Base-by-base conservation (phyloP, 2,888 invertebrate genomes). In the Laspeyria flexula region DNA sequence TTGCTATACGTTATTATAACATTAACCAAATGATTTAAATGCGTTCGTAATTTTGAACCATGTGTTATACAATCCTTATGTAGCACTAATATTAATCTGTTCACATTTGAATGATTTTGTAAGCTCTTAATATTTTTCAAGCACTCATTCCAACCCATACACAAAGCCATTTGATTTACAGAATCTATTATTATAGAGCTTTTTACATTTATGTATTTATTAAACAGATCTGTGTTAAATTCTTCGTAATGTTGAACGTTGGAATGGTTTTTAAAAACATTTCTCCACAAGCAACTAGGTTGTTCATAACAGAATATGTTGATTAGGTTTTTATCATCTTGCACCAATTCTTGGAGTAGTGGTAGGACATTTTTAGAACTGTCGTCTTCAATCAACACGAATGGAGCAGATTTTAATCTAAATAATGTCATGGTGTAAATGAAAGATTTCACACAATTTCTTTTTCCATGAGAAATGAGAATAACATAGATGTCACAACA, bases 61-160 rank as follows among this genome's bases (percentile, higher is more conserved):
- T 86, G 83, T 23, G 81, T 63, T 0, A 93, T 60, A 66, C 94
- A 87, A 70, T 94, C 94, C 65, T 73, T 86, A 67, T 94, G 94
- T 25, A 93, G 57, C 48, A 92, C 68, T 15, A 88, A 43, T 57
- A 92, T 74, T 13, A 90, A 25, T 73, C 86, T 87, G 9, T 69
- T 70, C 2, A 88, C 68, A 53, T 83, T 79, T 15, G 70, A 25
- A 50, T 78, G 64, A 5, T 29, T 58, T 41, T 77, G 71, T 11
- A 91, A 54, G 13, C 55, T 67, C 57, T 71, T 82, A 33, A 88
- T 53, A 53, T 60, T 60, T 51, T 76, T 81, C 9, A 90, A 57
- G 65, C 83, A 85, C 42, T 77, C 65, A 59, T 73, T 76, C 91
- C 90, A 93, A 31, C 88, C 87, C 58, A 88, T 63, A 40, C 65